A percentile compares a stretch with the other conserved stretches of the same genome.
phyloP scores from a whole-genome alignment of 2,888 invertebrate genomes.

The Brachyptera putata region DNA sequence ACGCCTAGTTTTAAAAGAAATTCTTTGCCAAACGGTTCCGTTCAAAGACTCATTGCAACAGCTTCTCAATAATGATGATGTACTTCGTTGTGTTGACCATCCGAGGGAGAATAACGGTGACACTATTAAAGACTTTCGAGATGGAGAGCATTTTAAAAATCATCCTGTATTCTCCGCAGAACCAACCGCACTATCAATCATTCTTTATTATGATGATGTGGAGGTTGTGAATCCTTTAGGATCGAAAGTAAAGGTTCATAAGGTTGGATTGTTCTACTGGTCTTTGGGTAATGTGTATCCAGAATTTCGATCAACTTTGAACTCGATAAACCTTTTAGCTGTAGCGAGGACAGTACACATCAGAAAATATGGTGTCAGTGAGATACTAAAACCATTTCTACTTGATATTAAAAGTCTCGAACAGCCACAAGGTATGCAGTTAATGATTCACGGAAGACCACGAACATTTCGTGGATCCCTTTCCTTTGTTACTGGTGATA shows the following conservation, averaged over 20 bases:
- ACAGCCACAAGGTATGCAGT: too few species aligned
- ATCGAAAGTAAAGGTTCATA: neutral
- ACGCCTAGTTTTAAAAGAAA: too few species aligned
- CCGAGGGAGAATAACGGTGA: neutral
- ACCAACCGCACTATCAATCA: neutral
- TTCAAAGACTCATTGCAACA: too few species aligned
- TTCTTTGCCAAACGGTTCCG: too few species aligned
- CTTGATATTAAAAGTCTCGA: neutral
- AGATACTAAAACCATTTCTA: neutral
- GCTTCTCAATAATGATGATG: neutral
- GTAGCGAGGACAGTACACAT: neutral
- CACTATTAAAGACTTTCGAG: neutral
- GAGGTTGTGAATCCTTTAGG: neutral
- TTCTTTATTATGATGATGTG: neutral
- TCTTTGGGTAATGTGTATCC: too few species aligned
- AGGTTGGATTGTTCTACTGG: constrained; percentile 4
- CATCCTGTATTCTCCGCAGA: neutral
- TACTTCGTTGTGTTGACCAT: neutral
- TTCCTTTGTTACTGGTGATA: too few species aligned
- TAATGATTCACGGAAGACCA: too few species aligned
- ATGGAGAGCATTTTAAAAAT: neutral
- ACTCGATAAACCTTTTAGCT: neutral
- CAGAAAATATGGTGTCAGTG: neutral
- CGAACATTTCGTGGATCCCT: too few species aligned
- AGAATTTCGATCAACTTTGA: neutral